Conservation (phyloP, 2,797 vertebrate genomes). For the Rhincodon typus region DNA sequence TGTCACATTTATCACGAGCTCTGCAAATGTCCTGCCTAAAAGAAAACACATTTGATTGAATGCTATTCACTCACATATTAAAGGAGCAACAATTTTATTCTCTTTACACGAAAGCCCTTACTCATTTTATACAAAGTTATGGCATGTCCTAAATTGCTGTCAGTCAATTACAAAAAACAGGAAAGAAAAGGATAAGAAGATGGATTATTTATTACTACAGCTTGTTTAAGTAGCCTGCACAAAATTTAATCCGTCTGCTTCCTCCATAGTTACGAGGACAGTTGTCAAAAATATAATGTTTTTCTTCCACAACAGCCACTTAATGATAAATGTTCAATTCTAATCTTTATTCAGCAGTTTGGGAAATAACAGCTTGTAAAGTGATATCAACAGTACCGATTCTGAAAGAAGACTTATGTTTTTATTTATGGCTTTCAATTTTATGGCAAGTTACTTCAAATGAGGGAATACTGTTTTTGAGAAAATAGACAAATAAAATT, state of each 20-base stretch:
- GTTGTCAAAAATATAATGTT: neutral
- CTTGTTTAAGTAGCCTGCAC: neutral
- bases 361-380: neutral
- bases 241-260: neutral
- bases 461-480: no score
- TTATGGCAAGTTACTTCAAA: neutral
- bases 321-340: neutral
- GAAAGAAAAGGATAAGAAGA: neutral
- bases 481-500: neutral
- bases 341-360: neutral
- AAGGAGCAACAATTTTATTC: neutral
- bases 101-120: neutral
- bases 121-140: neutral
- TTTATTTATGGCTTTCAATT: neutral
- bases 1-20: conserved; percentile 95
- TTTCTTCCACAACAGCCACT: neutral
- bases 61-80: neutral
- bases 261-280: neutral
- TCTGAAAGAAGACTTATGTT: neutral
- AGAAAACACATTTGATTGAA: conserved; percentile 48
- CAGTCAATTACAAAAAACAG: neutral
- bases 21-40: conserved; percentile 96
- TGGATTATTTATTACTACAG: neutral
- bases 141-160: neutral
- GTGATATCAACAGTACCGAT: neutral